Evolutionary conservation across 2,888 invertebrate genomes (phyloP).

Genomic region (Pomacea canaliculata): DNA sequence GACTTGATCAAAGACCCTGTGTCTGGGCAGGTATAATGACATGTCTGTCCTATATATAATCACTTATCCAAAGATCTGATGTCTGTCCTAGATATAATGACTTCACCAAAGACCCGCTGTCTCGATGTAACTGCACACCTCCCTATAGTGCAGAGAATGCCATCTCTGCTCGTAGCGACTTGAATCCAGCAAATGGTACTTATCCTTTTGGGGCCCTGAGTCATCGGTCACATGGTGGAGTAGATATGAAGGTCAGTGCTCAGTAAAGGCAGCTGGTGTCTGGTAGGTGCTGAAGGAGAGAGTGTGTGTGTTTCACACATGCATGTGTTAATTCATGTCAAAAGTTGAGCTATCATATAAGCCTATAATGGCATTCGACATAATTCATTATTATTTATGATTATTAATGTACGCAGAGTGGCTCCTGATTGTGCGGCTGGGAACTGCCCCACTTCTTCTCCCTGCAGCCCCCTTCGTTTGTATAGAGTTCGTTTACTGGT

Average conservation of each 20-base stretch:
- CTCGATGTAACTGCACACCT: slow-evolving; percentile 78
- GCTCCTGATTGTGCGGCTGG: too few relatives aligned
- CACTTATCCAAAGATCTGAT: too few relatives aligned
- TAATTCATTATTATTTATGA: too few relatives aligned
- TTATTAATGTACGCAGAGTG: too few relatives aligned
- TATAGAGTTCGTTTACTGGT: too few relatives aligned
- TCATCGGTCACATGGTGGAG: slow-evolving; percentile 79
- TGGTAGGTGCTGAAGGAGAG: background rate
- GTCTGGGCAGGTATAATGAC: too few relatives aligned
- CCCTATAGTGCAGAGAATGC: slow-evolving; percentile 82
- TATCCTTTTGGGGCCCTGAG: slow-evolving; percentile 80
- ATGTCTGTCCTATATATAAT: slow-evolving; percentile 36
- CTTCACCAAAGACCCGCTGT: slow-evolving; percentile 78
- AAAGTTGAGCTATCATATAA: too few relatives aligned
- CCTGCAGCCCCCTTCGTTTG: too few relatives aligned
- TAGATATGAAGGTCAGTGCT: slow-evolving; percentile 71
- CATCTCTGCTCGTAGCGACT: slow-evolving; percentile 79
- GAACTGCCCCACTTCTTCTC: too few relatives aligned
- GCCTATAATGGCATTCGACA: too few relatives aligned
- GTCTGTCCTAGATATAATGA: slow-evolving; percentile 77
- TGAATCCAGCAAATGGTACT: slow-evolving; percentile 80
- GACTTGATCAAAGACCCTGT: too few relatives aligned
- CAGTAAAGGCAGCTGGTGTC: background rate
- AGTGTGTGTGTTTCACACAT: background rate
- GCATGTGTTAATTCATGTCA: too few relatives aligned